Evolutionary conservation across 2,113 vertebrate genomes (phyloP).

Genomic region (Symphodus melops): DNA sequence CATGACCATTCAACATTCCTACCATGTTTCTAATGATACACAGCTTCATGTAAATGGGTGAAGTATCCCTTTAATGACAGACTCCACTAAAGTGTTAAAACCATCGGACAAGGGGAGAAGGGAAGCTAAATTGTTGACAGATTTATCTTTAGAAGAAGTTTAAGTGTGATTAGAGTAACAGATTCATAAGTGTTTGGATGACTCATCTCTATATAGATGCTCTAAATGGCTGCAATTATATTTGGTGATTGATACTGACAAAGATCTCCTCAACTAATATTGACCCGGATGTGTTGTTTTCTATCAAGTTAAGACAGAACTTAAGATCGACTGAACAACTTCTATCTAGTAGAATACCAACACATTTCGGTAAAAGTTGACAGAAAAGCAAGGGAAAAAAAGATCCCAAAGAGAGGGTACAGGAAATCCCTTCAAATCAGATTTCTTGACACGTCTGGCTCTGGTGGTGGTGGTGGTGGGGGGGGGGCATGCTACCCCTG

Average conservation of each 20-base stretch:
- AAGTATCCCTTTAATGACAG: too few species aligned
- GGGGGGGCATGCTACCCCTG: not conserved
- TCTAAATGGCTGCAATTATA: slow-evolving; percentile 19
- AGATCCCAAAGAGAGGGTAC: not conserved
- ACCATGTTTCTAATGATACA: too few species aligned
- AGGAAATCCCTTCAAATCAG: not conserved
- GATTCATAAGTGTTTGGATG: not conserved
- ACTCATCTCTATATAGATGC: slow-evolving; percentile 18
- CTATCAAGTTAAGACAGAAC: too few species aligned
- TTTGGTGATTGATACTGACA: not conserved
- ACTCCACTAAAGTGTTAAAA: too few species aligned
- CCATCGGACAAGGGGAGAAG: too few species aligned
- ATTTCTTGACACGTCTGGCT: slow-evolving; percentile 22
- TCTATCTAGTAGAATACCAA: too few species aligned
- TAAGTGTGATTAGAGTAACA: not conserved
- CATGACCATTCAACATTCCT: too few species aligned
- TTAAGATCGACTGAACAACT: too few species aligned
- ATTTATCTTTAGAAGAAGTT: not conserved
- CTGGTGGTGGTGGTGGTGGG: too few species aligned
- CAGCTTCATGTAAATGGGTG: too few species aligned
- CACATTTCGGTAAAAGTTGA: too few species aligned
- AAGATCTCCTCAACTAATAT: not conserved
- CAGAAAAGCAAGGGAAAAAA: too few species aligned
- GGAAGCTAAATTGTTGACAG: not conserved
- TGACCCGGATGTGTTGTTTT: not conserved